phyloP scores from a whole-genome alignment of 2,797 vertebrate species.

The Percopsis omiscomaycus region DNA sequence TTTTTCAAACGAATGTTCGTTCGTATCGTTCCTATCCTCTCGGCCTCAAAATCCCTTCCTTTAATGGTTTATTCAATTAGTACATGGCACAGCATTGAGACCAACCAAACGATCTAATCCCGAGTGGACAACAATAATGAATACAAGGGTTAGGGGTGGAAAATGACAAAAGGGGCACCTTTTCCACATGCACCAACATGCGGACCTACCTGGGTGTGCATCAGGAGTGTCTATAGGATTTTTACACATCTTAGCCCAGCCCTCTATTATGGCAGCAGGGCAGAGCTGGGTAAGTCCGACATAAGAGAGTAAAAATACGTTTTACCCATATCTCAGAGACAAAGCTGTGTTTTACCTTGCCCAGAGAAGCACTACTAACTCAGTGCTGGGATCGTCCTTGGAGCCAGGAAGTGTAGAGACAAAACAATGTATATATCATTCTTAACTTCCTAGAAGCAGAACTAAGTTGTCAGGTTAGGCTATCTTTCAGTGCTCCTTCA shows the following conservation, averaged over 20 bases:
- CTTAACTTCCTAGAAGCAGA: not conserved
- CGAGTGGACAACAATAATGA: constrained; percentile 2
- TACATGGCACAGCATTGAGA: not conserved
- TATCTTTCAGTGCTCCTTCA: no score
- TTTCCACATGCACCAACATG: no score
- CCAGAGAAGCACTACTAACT: no score
- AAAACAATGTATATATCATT: not conserved
- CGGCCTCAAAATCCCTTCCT: constrained; percentile 24
- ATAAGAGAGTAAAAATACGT: no score
- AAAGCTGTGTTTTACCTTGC: no score
- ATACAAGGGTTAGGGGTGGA: not conserved
- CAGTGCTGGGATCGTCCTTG: not conserved
- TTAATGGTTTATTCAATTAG: constrained; percentile 19
- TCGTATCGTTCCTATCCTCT: constrained; percentile 11
- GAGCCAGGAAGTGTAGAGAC: not conserved
- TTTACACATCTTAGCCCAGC: no score
- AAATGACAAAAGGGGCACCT: no score
- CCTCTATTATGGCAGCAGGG: no score
- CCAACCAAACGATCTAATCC: not conserved
- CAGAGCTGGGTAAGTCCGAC: no score
- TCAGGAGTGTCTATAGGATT: no score
- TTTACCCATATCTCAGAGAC: no score
- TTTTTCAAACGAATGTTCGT: constrained; percentile 16
- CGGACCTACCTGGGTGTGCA: no score
- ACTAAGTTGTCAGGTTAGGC: not conserved